Evolutionary conservation across 2,113 vertebrate genomes (phyloP).

Genomic region (Corythornis vintsioides): DNA sequence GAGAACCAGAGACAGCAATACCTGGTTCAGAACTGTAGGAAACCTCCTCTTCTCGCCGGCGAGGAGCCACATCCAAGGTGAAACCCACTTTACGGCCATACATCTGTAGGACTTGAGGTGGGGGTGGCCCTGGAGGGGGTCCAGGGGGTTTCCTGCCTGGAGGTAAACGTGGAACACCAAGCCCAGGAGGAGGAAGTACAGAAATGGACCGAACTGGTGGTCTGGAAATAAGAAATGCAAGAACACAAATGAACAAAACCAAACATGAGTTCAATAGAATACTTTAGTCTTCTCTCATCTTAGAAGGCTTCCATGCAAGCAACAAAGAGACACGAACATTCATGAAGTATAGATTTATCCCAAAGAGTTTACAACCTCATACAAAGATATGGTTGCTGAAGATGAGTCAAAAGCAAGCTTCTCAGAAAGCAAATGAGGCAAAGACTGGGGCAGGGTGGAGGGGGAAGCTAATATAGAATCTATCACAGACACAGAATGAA

Average conservation of each 20-base stretch:
- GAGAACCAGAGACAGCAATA: neutral
- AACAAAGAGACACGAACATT: neutral
- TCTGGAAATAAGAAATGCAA: conserved; percentile 31
- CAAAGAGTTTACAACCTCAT: neutral
- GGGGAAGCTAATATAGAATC: neutral
- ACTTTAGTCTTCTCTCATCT: neutral
- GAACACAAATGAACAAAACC: neutral
- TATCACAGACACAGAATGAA: neutral
- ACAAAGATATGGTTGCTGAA: neutral
- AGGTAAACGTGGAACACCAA: conserved; percentile 90
- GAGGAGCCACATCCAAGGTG: conserved; percentile 71
- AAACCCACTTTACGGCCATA: conserved; percentile 86
- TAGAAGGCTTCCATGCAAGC: neutral
- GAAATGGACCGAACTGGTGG: conserved; percentile 76
- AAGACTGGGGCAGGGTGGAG: neutral
- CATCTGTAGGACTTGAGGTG: conserved; percentile 91
- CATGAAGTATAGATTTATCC: neutral
- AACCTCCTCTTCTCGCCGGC: conserved; percentile 80
- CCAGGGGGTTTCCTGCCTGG: conserved; percentile 95
- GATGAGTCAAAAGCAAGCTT: neutral
- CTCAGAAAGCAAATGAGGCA: neutral
- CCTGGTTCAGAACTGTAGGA: conserved; percentile 84
- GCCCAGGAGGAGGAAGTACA: conserved; percentile 81
- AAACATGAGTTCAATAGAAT: neutral
- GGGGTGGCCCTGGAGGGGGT: conserved; percentile 93